Evolutionary conservation across 2,888 invertebrate species (phyloP), one percentile per base, ranked within the genome.

Genomic region (Lacanobia oleracea): DNA sequence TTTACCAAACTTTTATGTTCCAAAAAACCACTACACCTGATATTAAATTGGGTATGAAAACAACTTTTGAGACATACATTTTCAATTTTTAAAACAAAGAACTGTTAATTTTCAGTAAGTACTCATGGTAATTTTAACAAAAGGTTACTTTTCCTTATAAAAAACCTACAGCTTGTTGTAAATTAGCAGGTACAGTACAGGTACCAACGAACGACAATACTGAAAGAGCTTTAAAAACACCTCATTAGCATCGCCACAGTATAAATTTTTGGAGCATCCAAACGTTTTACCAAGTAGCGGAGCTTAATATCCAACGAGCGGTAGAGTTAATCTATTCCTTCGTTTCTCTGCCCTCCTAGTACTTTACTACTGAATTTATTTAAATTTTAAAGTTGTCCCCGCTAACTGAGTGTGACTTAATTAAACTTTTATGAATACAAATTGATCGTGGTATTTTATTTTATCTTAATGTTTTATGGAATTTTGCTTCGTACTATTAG

Each of bases 211-310:
- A 82, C 63, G 74, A 88, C 67, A 75, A 72, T 75, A 59, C 75
- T 63, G 67, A 66, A 74, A 72, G 70, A 77, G 81, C 64, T 75
- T 83, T 84, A 64, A 82, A 84, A 87, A 84, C 84, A 87, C 79
- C 89, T 91, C 88, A 90, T 91, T 91, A 90, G 87, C 89, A 88
- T 89, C 77, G 79, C 86, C 83, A 81, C 84, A 73, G 87, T 88
- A 88, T 89, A 90, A 77, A 87, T 86, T 89, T 84, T 74, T 67
- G 67, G 70, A 77, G 56, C 69, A 75, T 75, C 77, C 71, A 77
- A 76, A 68, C 75, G 80, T 81, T 82, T 79, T 74, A 77, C 82
- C 72, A 74, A 81, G 81, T 80, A 61, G 64, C 67, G 65, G 45
- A 77, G 72, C 72, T 82, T 82, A 86, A 83, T 87, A 82, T 85